Evolutionary conservation across 2,888 invertebrate species (phyloP), one percentile per base, ranked within the genome.

Genomic region (Acholoe squamosa): DNA sequence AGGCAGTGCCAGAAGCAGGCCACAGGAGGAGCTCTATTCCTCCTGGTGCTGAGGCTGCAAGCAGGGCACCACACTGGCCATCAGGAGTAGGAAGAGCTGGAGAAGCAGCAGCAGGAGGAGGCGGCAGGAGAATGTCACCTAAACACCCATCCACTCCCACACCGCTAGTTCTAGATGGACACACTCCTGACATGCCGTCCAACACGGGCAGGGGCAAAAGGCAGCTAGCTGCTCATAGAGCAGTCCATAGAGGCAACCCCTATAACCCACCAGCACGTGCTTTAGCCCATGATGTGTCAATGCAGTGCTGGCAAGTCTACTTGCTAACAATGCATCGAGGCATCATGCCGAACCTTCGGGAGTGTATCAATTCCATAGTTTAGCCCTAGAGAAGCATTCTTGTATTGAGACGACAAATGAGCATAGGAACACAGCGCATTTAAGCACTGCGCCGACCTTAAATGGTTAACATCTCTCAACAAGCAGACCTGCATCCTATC

Each of bases 111-210:
- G 61, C 61, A 61, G 61, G 61, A 61, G 61, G 43, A 43, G 43
- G 43, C 22, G 61, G n/a, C 61, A n/a, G 61, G 28, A 25, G 71
- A 71, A 71, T 71, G 71, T 71, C 71, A 71, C 71, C 71, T 25
- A 22, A 0, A 3, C 28, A 0, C 71, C 43, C 43, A 3, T 10
- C 43, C 43, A 3, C 43, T 10, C 22, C 22, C 19, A 25, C 25
- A 28, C 71, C 28, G 71, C 71, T 28, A 28, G 31, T 28, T 71
- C 25, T 71, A 71, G 71, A 71, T 28, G 71, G 16, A 7, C 71
- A 71, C 28, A 7, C 71, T 22, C 0, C 71, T 71, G 71, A 28
- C 71, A 71, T 25, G 14, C 28, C 28, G 71, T 25, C 71, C 25
- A 14, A 28, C 71, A 71, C 71, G 31, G 28, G 61, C 28, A 25